Evolutionary conservation across 2,797 vertebrate genomes (phyloP), one percentile per base, ranked within the genome.

Genomic region (Onychomys leucogaster): DNA sequence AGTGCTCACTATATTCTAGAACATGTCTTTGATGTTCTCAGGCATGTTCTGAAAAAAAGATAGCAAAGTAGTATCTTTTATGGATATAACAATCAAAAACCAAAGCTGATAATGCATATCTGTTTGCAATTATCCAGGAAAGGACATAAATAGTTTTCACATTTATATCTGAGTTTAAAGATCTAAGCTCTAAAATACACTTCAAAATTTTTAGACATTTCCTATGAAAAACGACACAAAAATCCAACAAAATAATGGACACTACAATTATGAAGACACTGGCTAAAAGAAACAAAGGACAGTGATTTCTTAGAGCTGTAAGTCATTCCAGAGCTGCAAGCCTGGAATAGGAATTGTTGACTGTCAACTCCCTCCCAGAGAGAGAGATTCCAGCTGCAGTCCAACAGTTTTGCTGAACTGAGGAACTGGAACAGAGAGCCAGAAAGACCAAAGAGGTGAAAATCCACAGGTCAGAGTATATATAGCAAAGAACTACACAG

Each of bases 171-270:
- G 37, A 83, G 27, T 94, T 71, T 32, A 32, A 34, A 69, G 69
- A 27, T 2, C 6, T 71, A 84, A 32, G 2, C 37, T 87, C 46
- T 90, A 19, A 89, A 82, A 29, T 69, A 43, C 17, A 12, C 10
- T 81, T 96, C 61, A 61, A 89, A 49, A 34, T 65, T 41, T 89
- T 89, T 80, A 80, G 67, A 77, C 34, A 16, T 55, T 73, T 89
- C 52, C n/a, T 73, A 17, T 16, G 52, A 78, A 94, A 71, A 76
- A 37, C 8, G 55, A 90, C 4, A 59, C 29, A 17, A 71, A 76
- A 94, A 65, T 65, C 2, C 85, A 86, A 8, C 3, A 41, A 73
- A 73, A 90, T 29, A n/a, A 21, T 61, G 49, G 21, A 55, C 73
- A 75, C 6, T 10, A 9, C 84, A 14, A 19, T 43, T 90, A 49